Evolutionary conservation across 1,140 invertebrate genomes (phyloP).

Genomic region (Cephus cinctus): DNA sequence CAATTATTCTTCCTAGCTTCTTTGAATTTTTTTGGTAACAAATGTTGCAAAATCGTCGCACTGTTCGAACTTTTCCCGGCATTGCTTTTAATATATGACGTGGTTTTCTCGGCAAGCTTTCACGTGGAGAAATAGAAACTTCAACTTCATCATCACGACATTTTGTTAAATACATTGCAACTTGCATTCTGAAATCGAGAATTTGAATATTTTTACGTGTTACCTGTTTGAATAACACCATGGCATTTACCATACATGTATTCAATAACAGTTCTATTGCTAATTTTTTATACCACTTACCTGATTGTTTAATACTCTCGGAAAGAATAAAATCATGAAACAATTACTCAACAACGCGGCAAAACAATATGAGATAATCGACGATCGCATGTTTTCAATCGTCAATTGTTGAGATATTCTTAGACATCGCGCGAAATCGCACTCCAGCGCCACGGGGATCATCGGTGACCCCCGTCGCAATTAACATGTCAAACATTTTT

Average conservation of each 20-base stretch:
- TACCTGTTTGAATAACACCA: slow-evolving; percentile 21
- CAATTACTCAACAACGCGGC: too few species aligned
- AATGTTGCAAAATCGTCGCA: slow-evolving; percentile 10
- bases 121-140: slow-evolving; percentile 7
- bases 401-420: too few species aligned
- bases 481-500: too few species aligned
- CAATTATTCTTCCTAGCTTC: background rate
- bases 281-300: slow-evolving; percentile 47
- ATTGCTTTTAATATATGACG: slow-evolving; percentile 9
- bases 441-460: too few species aligned
- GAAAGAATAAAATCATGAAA: too few species aligned
- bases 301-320: too few species aligned
- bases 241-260: slow-evolving; percentile 37
- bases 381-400: too few species aligned
- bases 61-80: slow-evolving; percentile 1
- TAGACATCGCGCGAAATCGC: too few species aligned
- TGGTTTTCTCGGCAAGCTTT: slow-evolving; percentile 9
- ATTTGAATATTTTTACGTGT: slow-evolving; percentile 12
- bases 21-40: slow-evolving; percentile 16
- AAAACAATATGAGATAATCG: too few species aligned
- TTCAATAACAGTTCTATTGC: slow-evolving; percentile 39
- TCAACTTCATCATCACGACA: slow-evolving; percentile 6
- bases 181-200: slow-evolving; percentile 9
- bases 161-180: slow-evolving; percentile 13
- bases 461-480: too few species aligned